Conservation (phyloP, 2,797 vertebrate species). For the Neomorphus geoffroyi region DNA sequence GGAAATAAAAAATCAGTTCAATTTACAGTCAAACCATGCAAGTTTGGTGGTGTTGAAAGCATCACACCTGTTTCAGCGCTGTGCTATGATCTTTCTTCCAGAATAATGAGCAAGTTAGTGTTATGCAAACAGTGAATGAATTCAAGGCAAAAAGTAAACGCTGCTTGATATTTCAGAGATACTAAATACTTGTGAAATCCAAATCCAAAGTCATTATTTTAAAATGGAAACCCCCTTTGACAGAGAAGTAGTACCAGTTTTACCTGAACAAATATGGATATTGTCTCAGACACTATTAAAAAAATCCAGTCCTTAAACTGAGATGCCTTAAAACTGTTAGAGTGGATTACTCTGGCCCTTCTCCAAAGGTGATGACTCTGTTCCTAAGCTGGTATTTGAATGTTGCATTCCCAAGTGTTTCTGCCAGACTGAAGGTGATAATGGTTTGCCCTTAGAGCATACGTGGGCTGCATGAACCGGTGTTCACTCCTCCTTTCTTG, state of each 20-base stretch:
- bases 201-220: not conserved
- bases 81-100: not conserved
- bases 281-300: not conserved
- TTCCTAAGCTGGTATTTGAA: not conserved
- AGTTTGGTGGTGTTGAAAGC: not conserved
- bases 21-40: not conserved
- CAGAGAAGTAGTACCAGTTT: not conserved
- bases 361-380: not conserved
- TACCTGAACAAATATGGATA: not conserved
- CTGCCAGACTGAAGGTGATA: not conserved
- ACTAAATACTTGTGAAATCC: not conserved
- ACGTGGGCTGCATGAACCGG: not conserved
- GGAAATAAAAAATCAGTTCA: not conserved
- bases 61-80: not conserved
- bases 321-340: not conserved
- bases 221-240: not conserved
- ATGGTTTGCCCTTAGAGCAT: not conserved
- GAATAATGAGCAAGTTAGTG: constrained; percentile 20
- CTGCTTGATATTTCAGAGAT: not conserved
- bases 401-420: not conserved
- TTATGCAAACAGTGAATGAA: not conserved
- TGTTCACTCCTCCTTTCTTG: not conserved
- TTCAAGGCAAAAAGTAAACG: not conserved
- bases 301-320: not conserved
- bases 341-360: not conserved